These are phyloP conservation scores for Himalopsyche phryganea DNA, from an alignment of 1,140 invertebrate species.

Conservation along the genomic window DNA sequence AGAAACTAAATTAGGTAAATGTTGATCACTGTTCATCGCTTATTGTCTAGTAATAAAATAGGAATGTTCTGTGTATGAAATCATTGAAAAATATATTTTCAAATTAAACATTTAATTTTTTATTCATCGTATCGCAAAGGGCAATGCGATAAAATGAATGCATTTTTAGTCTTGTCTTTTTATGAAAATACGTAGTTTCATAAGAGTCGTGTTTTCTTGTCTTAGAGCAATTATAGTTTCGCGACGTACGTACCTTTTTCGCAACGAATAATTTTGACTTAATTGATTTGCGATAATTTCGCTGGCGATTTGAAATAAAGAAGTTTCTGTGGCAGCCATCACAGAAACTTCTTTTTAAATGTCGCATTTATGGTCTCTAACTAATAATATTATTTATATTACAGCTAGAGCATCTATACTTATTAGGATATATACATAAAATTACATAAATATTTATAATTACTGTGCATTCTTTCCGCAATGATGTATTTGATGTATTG, in stretches of 20 bases:
- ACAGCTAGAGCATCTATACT: no score
- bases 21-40: conserved; percentile 11
- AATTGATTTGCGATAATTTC: no score
- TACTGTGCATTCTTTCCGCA: no score
- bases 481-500: neutral
- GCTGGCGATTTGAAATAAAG: conserved; percentile 9
- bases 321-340: conserved; percentile 29
- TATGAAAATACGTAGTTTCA: neutral
- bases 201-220: neutral
- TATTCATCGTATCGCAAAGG: conserved; percentile 27
- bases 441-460: no score
- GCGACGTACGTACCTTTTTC: no score
- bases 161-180: no score
- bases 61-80: no score
- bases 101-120: conserved; percentile 8
- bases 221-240: no score
- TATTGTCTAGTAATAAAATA: neutral
- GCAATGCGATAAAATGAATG: conserved; percentile 28
- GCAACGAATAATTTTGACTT: no score
- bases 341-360: neutral
- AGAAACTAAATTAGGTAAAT: neutral
- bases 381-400: conserved; percentile 5
- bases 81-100: no score
- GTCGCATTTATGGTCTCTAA: conserved; percentile 4
- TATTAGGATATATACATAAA: neutral